Percentiles rank a stretch among this genome's conserved stretches.
Evolutionary conservation across 1,140 invertebrate genomes (phyloP).

Genomic region (Zelostemma sp.): DNA sequence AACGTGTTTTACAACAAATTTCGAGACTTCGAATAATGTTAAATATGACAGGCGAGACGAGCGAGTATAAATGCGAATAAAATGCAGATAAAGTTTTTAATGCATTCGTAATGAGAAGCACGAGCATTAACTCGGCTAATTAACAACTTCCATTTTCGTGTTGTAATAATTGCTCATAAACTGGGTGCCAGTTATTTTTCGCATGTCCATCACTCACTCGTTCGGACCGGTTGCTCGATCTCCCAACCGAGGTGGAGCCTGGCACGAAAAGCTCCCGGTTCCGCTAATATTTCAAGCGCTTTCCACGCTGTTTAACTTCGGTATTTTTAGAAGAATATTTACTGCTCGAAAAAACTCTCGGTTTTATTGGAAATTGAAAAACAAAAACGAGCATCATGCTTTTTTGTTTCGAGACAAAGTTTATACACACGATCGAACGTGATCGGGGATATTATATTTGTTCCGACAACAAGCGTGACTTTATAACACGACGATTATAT

Average conservation of each 20-base stretch:
- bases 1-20: no score
- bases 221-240: conserved; percentile 54
- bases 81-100: neutral
- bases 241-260: conserved; percentile 52
- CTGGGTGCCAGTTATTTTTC: conserved; percentile 48
- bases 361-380: no score
- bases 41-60: neutral
- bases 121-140: neutral
- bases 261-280: conserved; percentile 52
- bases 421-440: neutral
- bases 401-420: neutral
- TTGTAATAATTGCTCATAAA: conserved; percentile 57
- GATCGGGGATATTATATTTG: neutral
- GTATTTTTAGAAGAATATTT: no score
- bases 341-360: no score
- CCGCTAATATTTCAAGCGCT: neutral
- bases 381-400: no score
- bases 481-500: neutral
- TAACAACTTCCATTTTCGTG: conserved; percentile 33
- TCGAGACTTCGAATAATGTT: no score
- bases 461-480: neutral
- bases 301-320: neutral
- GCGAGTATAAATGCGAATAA: neutral
- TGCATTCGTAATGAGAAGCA: neutral
- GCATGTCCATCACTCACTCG: conserved; percentile 45